Percentiles rank a stretch among this genome's conserved stretches.
Evolutionary conservation across 2,888 invertebrate genomes (phyloP).

Genomic region (Drosophila nr. medialis): DNA sequence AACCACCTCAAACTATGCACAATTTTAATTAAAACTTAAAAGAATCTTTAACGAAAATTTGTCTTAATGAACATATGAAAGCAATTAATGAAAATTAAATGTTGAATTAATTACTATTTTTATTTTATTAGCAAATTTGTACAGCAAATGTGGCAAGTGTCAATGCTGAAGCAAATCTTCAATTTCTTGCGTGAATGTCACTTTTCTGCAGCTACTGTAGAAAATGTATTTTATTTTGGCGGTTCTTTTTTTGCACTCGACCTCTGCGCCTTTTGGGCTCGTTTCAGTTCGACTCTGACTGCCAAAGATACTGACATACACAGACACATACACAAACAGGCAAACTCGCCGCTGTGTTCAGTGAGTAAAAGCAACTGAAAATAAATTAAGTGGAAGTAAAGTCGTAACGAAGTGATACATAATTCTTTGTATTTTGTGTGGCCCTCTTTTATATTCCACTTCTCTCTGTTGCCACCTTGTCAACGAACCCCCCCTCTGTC

Average conservation of each 20-base stretch:
- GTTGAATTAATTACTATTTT: background rate
- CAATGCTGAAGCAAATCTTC: background rate
- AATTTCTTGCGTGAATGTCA: background rate
- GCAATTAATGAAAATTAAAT: background rate
- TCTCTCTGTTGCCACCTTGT: background rate
- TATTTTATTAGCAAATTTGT: background rate
- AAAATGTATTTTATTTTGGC: constrained; percentile 20
- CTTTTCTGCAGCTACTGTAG: constrained; percentile 23
- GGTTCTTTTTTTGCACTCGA: constrained; percentile 25
- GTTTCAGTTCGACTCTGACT: constrained; percentile 33
- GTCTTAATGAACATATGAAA: background rate
- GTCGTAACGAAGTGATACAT: constrained; percentile 80
- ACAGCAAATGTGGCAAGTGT: background rate
- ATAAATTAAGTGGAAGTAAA: constrained; percentile 79
- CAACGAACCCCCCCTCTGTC: background rate
- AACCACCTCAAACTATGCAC: background rate
- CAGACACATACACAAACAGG: constrained; percentile 17
- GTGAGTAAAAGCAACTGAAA: constrained; percentile 72
- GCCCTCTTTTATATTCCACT: constrained; percentile 5
- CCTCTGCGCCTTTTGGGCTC: constrained; percentile 34
- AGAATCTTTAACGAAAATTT: background rate
- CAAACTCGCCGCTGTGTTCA: constrained; percentile 36
- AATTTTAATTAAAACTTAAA: background rate
- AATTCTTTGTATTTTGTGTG: constrained; percentile 66
- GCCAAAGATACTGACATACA: constrained; percentile 19